Conservation (phyloP, 2,113 vertebrate genomes). For the Heterotilapia buettikoferi region DNA sequence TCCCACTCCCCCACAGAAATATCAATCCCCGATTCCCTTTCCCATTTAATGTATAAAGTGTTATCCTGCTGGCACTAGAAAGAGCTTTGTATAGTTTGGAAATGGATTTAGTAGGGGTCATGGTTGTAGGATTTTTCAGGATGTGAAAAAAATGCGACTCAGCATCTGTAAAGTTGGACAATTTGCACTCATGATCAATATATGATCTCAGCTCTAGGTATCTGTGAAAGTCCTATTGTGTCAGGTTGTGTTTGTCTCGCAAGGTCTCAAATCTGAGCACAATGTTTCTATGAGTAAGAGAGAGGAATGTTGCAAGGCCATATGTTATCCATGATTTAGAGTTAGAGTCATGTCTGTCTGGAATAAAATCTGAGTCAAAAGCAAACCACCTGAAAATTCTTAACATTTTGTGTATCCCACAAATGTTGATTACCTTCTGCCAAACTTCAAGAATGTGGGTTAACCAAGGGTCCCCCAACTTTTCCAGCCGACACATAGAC, state of each 20-base stretch:
- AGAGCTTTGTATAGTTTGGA: neutral
- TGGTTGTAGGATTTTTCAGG: neutral
- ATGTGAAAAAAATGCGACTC: neutral
- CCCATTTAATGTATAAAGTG: neutral
- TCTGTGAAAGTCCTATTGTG: neutral
- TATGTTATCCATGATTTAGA: neutral
- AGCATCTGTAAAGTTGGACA: neutral
- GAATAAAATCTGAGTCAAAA: neutral
- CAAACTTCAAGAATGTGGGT: neutral
- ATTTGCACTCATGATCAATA: neutral
- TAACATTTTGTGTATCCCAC: neutral
- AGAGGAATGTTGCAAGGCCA: neutral
- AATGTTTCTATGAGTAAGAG: neutral
- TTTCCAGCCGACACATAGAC: neutral
- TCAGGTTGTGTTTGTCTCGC: neutral
- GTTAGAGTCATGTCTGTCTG: accelerated
- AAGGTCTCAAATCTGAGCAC: neutral
- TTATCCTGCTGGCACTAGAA: neutral
- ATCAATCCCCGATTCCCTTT: neutral
- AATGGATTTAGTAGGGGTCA: neutral
- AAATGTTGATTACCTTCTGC: neutral
- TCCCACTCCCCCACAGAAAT: neutral
- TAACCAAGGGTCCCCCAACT: neutral
- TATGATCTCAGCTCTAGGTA: accelerated
- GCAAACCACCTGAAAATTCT: neutral